Percentiles rank a stretch among this genome's conserved stretches.
Conservation (phyloP, 2,113 vertebrate species). For the Pristiophorus japonicus region DNA sequence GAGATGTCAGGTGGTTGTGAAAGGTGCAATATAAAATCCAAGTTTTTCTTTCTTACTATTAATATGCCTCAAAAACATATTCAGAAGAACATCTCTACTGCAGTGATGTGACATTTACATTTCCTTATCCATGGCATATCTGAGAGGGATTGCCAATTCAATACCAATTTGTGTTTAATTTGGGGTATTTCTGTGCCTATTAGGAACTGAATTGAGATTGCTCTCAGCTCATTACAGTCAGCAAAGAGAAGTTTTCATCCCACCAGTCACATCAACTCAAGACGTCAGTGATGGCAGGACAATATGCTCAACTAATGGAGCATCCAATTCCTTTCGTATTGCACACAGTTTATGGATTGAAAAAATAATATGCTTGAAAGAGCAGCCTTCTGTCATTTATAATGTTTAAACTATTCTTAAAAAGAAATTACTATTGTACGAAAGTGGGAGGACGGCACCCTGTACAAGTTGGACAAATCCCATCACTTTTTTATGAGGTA, state of each 20-base stretch:
- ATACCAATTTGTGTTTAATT: not conserved
- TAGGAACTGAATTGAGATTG: not conserved
- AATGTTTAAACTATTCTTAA: not conserved
- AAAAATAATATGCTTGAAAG: not conserved
- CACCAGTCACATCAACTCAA: not conserved
- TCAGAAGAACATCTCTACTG: not conserved
- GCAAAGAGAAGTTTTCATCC: not conserved
- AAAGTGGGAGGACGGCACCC: not conserved
- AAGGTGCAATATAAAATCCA: too few species aligned
- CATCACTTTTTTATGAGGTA: not conserved
- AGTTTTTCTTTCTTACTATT: too few species aligned
- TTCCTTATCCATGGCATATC: not conserved
- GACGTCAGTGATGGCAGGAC: too few species aligned
- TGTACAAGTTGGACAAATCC: not conserved
- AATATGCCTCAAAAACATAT: not conserved
- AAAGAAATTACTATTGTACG: not conserved
- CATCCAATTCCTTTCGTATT: not conserved
- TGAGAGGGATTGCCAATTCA: not conserved
- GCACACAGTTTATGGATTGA: not conserved
- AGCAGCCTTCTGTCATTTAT: not conserved
- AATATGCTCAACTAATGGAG: not conserved
- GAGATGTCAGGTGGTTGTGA: too few species aligned
- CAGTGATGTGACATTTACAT: not conserved
- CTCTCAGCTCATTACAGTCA: not conserved
- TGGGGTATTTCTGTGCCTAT: not conserved